These are phyloP conservation scores for Scolopax rusticola DNA, from an alignment of 2,797 vertebrate species.

Conservation along the genomic window DNA sequence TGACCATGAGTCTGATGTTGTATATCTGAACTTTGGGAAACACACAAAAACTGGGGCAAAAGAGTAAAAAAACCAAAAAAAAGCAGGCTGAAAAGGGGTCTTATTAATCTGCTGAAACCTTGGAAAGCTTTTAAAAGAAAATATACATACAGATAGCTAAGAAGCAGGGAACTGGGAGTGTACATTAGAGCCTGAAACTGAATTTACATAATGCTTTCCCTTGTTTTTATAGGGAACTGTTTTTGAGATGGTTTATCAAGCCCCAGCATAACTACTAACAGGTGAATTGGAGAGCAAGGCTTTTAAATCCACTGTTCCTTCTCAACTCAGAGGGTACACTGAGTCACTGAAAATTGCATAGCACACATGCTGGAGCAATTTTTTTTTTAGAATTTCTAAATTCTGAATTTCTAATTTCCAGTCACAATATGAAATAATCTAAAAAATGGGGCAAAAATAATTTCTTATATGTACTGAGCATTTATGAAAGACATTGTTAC, in stretches of 20 bases:
- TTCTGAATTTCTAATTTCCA: background rate
- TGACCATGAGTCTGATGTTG: background rate
- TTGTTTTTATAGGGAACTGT: background rate
- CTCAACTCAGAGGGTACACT: background rate
- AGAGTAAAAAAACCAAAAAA: no score
- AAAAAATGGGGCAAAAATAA: fast-evolving
- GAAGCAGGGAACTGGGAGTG: background rate
- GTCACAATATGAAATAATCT: background rate
- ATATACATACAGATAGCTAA: background rate
- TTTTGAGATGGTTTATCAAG: background rate
- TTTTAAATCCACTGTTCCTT: background rate
- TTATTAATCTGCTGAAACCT: background rate
- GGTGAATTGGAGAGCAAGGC: background rate
- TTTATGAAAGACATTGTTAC: background rate
- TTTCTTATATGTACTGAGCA: background rate
- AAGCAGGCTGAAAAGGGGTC: background rate
- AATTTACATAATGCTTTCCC: background rate
- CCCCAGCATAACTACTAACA: background rate
- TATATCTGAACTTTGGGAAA: background rate
- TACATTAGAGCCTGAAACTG: background rate
- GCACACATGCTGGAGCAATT: background rate
- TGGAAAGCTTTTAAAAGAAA: background rate
- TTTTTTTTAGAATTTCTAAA: background rate
- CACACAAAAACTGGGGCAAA: fast-evolving
- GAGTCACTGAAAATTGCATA: background rate